Base-by-base conservation (phyloP, 2,113 vertebrate genomes). In the Tragelaphus buxtoni region DNA sequence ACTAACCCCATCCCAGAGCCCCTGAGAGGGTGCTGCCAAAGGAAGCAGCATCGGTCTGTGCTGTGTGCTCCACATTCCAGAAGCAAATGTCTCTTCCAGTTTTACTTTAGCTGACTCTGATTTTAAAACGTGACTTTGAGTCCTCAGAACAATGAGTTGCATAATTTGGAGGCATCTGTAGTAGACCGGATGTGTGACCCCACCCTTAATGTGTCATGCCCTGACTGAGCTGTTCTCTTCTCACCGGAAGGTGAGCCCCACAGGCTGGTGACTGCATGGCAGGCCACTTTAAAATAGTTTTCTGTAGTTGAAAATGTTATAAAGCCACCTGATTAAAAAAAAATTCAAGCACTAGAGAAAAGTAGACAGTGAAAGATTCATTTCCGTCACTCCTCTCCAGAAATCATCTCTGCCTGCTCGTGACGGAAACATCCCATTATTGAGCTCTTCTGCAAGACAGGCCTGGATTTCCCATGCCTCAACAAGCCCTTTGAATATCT, bases 101-200 rank as follows among this genome's bases (percentile, higher is more conserved):
- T 88, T 94, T 26, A 56, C 89, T 88, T 88, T 5, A 72, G 91
- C 92, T 85, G 80, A 92, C 42, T 90, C 58, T 95, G 88, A 93
- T 85, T 90, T 96, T 95, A 81, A 87, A 87, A 61, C 7, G 4
- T 87, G 84, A 97, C 35, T 82, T 42, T 72, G 69, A 77, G 63
- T 88, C 56, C 39, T 96, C 77, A 58, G 77, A 93, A 84, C 76
- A 88, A 77, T 72, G 35, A 95, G 76, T 28, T 86, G 32, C 45
- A 60, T 92, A 49, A 85, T 92, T 96, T 94, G 96, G 61, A 97
- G 88, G 65, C 22, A 10, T 61, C 4, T 9, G 18, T n/a, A 26
- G 22, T 45, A 24, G 16, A 0, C 72, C 95, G 95, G 55, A 86
- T 93, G 30, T 76, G 61, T 80, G 95, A 53, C 60, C 55, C 55